A percentile compares a stretch with the other conserved stretches of the same genome.
Conservation (phyloP, 2,113 vertebrate genomes). For the Chaetorhynchus papuensis region DNA sequence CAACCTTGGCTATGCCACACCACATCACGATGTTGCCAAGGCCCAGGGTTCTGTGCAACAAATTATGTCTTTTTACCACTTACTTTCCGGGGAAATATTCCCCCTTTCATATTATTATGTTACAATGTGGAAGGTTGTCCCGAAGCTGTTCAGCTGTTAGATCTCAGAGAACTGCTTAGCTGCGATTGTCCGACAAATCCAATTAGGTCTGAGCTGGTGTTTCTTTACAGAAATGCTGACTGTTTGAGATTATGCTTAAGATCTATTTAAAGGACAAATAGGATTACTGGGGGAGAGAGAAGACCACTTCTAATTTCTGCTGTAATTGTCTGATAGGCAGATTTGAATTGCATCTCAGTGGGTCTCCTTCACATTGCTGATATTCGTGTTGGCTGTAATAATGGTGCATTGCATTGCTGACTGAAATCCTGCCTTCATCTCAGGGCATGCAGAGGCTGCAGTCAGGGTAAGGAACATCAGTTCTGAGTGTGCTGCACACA, state of each 20-base stretch:
- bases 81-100: not conserved
- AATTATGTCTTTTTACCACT: not conserved
- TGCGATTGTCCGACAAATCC: constrained; percentile 38
- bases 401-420: not conserved
- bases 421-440: not conserved
- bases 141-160: not conserved
- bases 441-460: not conserved
- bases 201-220: constrained; percentile 29
- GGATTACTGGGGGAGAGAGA: not conserved
- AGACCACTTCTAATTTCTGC: not conserved
- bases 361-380: not conserved
- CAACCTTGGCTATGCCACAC: not conserved
- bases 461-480: not conserved
- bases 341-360: not conserved
- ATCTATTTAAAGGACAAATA: constrained; percentile 25
- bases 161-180: not conserved
- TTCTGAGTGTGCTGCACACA: not conserved
- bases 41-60: not conserved
- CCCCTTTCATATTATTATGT: not conserved
- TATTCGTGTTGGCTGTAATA: not conserved
- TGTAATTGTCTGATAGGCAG: not conserved
- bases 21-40: not conserved
- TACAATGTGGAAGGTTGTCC: not conserved
- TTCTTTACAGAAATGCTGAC: constrained; percentile 50
- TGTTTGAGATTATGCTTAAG: constrained; percentile 6